These are phyloP conservation scores for Protaetia brevitarsis DNA, from an alignment of 1,140 invertebrate genomes.

Conservation along the genomic window DNA sequence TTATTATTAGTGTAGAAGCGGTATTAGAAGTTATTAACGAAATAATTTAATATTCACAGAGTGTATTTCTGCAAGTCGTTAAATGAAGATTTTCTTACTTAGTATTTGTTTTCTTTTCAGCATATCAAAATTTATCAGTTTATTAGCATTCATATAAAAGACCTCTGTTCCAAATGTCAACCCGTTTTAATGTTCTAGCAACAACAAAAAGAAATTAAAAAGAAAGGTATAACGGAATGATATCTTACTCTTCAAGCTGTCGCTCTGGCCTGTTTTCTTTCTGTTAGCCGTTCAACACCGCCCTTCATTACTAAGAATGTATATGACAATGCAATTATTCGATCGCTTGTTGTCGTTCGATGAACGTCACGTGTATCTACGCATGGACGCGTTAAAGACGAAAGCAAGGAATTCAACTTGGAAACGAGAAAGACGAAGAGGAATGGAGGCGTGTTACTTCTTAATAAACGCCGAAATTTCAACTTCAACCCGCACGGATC, in stretches of 20 bases:
- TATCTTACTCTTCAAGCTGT: background rate
- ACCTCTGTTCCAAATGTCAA: too few species aligned
- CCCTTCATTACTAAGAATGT: background rate
- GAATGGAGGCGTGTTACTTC: background rate
- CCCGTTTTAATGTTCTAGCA: too few species aligned
- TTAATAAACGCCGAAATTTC: constrained; percentile 19
- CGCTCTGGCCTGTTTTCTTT: background rate
- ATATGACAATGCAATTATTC: constrained; percentile 21
- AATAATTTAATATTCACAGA: too few species aligned
- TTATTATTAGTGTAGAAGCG: too few species aligned
- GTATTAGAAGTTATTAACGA: too few species aligned
- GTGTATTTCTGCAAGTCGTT: too few species aligned
- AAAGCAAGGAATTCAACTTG: background rate
- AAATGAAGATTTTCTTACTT: too few species aligned
- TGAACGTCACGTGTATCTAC: background rate
- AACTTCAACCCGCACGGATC: background rate
- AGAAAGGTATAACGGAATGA: background rate
- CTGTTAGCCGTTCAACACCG: background rate
- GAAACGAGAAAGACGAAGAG: background rate
- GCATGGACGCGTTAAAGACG: background rate
- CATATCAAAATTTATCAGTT: too few species aligned
- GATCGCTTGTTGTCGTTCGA: constrained; percentile 12
- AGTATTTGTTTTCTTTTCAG: too few species aligned
- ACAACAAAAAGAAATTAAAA: too few species aligned
- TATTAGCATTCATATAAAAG: too few species aligned